Base-by-base conservation (phyloP, 2,113 vertebrate genomes). In the Rhea americana region DNA sequence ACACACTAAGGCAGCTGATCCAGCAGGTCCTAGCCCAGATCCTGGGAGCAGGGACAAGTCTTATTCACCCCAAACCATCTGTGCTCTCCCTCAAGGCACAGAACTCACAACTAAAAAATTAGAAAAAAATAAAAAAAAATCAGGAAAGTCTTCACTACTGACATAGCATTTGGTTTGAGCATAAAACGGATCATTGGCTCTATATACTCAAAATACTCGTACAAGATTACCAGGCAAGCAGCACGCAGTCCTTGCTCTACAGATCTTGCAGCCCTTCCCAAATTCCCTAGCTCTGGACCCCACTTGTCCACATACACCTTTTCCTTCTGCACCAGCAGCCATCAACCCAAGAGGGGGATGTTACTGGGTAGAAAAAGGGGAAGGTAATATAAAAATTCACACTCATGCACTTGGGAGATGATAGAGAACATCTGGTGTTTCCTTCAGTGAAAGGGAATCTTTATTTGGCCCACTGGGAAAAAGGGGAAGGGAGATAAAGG, bases 391-490 rank as follows among this genome's bases (percentile, higher is more conserved):
- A 97, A 96, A 93, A 96, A 97, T 71, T 96, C 94, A 96, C 95
- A 97, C 92, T 86, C 96, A 96, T 97, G 97, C 96, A 96, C 84
- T 90, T 94, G 90, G 90, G 94, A 96, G 88, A 96, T 90, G 92
- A 96, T 37, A 95, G 56, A 96, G 93, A 94, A 96, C 93, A 87
- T 96, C 12, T 89, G 94, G 75, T 51, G 80, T 93, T 96, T 96
- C 94, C 43, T 95, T 94, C 73, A 65, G 89, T 78, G 90, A 95
- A 39, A 88, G 77, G 96, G 92, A 97, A 98, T 98, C 97, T 98
- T 98, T 98, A 98, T 98, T 97, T 97, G 95, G 96, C 97, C 97
- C 89, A 93, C 35, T 2, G 26, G 72, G 45, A 73, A 47, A 68
- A 47, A 25, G 79, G 61, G 87, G 63, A 81, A 94, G 84, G 90